Percentiles rank a stretch among this genome's conserved stretches.
Evolutionary conservation across 2,797 vertebrate species (phyloP).

Genomic region (Protonibea diacanthus): DNA sequence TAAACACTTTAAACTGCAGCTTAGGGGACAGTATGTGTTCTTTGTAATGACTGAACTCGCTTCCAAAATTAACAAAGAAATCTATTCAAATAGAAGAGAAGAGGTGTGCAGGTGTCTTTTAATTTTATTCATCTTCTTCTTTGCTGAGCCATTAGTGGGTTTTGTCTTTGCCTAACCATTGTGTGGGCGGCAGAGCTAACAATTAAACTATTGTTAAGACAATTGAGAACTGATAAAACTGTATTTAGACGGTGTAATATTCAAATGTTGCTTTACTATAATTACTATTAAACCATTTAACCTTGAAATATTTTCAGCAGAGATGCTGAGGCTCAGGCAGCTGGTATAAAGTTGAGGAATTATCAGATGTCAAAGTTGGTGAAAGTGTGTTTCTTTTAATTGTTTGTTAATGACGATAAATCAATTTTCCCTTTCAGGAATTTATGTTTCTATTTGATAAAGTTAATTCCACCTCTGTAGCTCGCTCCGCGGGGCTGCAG

Average conservation of each 20-base stretch:
- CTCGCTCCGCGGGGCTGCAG: conserved; percentile 18
- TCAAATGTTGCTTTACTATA: conserved; percentile 73
- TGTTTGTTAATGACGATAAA: conserved; percentile 33
- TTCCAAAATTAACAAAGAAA: conserved; percentile 81
- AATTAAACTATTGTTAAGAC: conserved; percentile 87
- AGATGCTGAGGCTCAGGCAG: conserved; percentile 30
- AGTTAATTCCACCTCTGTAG: conserved; percentile 28
- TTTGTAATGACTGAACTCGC: conserved; percentile 73
- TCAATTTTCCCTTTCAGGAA: background rate
- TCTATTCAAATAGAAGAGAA: conserved; percentile 76
- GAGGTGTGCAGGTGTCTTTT: conserved; percentile 82
- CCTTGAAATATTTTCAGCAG: conserved; percentile 68
- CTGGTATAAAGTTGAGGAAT: conserved; percentile 41
- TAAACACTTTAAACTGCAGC: conserved; percentile 68
- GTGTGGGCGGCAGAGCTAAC: conserved; percentile 83
- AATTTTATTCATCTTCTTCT: conserved; percentile 84
- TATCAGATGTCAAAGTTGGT: conserved; percentile 54
- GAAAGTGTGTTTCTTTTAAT: conserved; percentile 27
- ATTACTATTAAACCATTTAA: conserved; percentile 86
- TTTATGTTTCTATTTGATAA: conserved; percentile 15
- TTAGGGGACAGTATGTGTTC: conserved; percentile 70
- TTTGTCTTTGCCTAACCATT: conserved; percentile 78
- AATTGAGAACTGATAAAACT: conserved; percentile 84
- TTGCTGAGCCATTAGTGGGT: conserved; percentile 80
- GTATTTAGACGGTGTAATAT: conserved; percentile 77